These are phyloP conservation scores for Drosophila maculinotata DNA, from an alignment of 2,888 invertebrate genomes.

Conservation along the genomic window DNA sequence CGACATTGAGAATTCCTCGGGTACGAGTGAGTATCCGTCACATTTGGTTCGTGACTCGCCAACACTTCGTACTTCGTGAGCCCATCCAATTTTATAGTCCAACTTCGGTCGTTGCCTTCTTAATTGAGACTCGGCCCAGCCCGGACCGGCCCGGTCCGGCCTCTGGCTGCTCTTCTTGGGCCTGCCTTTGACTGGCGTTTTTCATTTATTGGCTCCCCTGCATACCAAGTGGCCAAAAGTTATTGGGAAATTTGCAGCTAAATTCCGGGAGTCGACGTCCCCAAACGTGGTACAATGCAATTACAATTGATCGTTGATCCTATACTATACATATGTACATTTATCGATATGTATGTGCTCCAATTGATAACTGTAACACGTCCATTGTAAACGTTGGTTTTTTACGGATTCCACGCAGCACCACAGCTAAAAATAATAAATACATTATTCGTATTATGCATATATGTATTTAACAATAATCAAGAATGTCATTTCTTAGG, in stretches of 20 bases:
- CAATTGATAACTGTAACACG: slow-evolving; percentile 8
- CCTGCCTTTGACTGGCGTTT: not conserved
- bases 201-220: slow-evolving; percentile 31
- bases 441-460: no score
- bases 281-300: slow-evolving; percentile 40
- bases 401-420: no score
- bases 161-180: slow-evolving; percentile 10
- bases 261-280: slow-evolving; percentile 14
- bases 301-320: slow-evolving; percentile 26
- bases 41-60: slow-evolving; percentile 45
- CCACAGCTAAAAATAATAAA: no score
- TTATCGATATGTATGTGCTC: not conserved
- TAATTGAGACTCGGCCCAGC: slow-evolving; percentile 42
- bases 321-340: not conserved
- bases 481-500: no score
- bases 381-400: not conserved
- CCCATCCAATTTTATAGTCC: slow-evolving; percentile 53
- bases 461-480: no score
- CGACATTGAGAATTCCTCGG: slow-evolving; percentile 44
- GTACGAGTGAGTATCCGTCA: slow-evolving; percentile 26
- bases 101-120: slow-evolving; percentile 56
- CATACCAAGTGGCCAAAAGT: slow-evolving; percentile 50
- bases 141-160: no score
- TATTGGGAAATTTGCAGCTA: slow-evolving; percentile 48
- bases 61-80: slow-evolving; percentile 56